Evolutionary conservation across 2,113 vertebrate genomes (phyloP), one percentile per base, ranked within the genome.

Genomic region (Vireo altiloquus): DNA sequence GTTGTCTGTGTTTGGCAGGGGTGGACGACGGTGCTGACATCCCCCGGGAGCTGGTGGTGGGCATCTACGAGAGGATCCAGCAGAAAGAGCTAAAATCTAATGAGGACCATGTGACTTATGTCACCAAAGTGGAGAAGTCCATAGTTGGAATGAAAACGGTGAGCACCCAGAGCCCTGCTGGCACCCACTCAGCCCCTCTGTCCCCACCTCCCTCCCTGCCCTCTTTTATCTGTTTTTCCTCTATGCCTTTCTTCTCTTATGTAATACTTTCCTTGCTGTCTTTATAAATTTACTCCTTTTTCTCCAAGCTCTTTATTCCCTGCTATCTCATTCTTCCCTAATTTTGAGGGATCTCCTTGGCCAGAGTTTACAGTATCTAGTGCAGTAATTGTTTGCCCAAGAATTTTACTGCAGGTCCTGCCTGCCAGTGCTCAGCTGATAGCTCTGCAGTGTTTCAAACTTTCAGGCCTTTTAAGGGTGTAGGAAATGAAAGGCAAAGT

Each of bases 91-190:
- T 99, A 13, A 99, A 99, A 89, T 99, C 99, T 88, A 99, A 99
- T 40, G 99, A 99, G 85, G 99, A 99, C 94, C 99, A 99, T 7
- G 99, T 99, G 92, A 99, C 99, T 10, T 99, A 99, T 2, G 99
- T 99, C 95, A 99, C 99, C 95, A 99, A 99, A 47, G 99, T 99
- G 98, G 99, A 99, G 94, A 99, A 99, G 97, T 99, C 99, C 95
- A 99, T 99, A 74, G 97, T 99, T 79, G 99, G 99, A 93, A 99
- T 99, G 98, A 99, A 99, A 98, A 99, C 99, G 28, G 99, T 99
- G 93, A 98, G 99, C 98, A 66, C 11, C 23, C 14, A 3, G 15
- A 63, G 12, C 6, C n/a, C 35, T 3, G 0, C 72, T 66, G 46
- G 54, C n/a, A 71, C 28, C 30, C 27, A 35, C n/a, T 76, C 46